Evolutionary conservation across 1,140 invertebrate species (phyloP).

Genomic region (Lerema accius): DNA sequence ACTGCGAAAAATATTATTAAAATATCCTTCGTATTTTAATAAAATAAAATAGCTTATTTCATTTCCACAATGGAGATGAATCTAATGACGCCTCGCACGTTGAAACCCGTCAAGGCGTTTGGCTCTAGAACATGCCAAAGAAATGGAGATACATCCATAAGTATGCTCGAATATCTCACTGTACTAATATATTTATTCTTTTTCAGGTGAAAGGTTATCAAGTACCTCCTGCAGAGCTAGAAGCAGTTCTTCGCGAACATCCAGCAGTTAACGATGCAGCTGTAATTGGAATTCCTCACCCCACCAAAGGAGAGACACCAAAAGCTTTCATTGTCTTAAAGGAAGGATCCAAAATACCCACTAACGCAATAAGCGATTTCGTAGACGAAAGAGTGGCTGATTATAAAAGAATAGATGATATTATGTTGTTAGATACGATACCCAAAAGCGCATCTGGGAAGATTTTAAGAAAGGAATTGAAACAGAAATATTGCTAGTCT

Average conservation of each 20-base stretch:
- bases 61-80: too few relatives aligned
- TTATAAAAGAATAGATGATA: constrained; percentile 88
- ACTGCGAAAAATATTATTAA: too few relatives aligned
- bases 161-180: too few relatives aligned
- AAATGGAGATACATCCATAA: too few relatives aligned
- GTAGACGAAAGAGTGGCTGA: constrained; percentile 86
- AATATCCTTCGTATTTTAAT: too few relatives aligned
- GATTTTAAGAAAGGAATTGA: constrained; percentile 87
- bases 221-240: constrained; percentile 95
- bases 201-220: constrained; percentile 84
- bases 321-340: constrained; percentile 87
- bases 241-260: constrained; percentile 91
- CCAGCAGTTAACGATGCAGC: constrained; percentile 90
- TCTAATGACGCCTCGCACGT: too few relatives aligned
- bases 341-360: constrained; percentile 56
- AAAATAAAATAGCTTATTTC: too few relatives aligned
- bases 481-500: constrained; percentile 67
- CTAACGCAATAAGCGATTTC: constrained; percentile 83
- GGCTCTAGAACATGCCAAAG: too few relatives aligned
- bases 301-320: constrained; percentile 89
- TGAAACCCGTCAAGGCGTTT: too few relatives aligned
- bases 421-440: constrained; percentile 86
- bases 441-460: constrained; percentile 90
- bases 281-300: constrained; percentile 92
- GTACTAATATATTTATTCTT: not conserved